Evolutionary conservation across 2,888 invertebrate genomes (phyloP).

Genomic region (Pyralis farinalis): DNA sequence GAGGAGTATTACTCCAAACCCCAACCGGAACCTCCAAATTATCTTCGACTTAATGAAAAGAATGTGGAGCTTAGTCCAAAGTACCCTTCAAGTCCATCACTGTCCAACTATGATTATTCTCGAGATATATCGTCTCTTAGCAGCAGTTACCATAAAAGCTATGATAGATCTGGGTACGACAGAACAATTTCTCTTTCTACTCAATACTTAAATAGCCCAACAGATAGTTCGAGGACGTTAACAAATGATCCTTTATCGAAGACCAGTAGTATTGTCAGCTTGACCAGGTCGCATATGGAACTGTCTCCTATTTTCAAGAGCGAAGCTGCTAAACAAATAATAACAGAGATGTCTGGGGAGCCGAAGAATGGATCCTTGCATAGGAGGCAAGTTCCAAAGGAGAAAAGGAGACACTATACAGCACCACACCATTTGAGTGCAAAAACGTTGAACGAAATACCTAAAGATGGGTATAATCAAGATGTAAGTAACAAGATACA

Average conservation of each 20-base stretch:
- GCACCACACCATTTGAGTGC: constrained; percentile 89
- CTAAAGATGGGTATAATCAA: constrained; percentile 63
- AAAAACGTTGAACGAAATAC: constrained; percentile 81
- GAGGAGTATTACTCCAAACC: constrained; percentile 58
- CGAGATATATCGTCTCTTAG: constrained; percentile 64
- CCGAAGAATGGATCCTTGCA: constrained; percentile 81
- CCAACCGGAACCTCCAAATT: constrained; percentile 50
- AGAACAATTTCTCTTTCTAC: constrained; percentile 60
- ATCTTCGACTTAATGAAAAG: constrained; percentile 49
- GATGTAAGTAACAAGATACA: constrained; percentile 57
- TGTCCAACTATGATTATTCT: constrained; percentile 70
- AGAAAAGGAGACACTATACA: constrained; percentile 92
- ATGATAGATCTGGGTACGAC: constrained; percentile 60
- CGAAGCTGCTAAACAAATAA: constrained; percentile 92
- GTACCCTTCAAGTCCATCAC: constrained; percentile 69
- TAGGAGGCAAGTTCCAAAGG: constrained; percentile 87
- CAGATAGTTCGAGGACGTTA: constrained; percentile 66
- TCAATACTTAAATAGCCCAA: constrained; percentile 71
- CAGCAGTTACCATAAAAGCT: constrained; percentile 64
- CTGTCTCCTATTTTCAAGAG: constrained; percentile 92
- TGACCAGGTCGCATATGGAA: constrained; percentile 75
- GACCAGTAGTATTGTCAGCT: constrained; percentile 67
- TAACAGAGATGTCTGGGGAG: constrained; percentile 87
- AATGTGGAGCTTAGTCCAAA: constrained; percentile 70
- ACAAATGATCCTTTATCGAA: constrained; percentile 73